Base-by-base conservation (phyloP, 1,140 invertebrate genomes). In the Tetraneura akinire region DNA sequence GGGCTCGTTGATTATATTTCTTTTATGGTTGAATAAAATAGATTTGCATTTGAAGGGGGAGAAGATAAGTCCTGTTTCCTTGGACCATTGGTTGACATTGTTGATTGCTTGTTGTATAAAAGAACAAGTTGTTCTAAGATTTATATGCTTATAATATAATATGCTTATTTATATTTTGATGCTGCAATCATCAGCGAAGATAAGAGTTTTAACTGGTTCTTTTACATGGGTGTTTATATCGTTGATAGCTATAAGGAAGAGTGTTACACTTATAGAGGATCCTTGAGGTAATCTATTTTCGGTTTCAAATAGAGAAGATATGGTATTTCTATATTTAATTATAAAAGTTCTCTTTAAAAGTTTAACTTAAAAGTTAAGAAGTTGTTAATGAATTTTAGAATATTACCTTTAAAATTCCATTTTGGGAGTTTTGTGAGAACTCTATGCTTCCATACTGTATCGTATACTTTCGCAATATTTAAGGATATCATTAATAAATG, bases 231-330 rank as follows among this genome's bases (percentile, higher is more conserved):
- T 49, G 21, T 23, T 47, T 9, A 70, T 70, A 45, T 70, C 45
- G 14, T 70, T 51, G 37, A 49, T 70, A 13, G 68, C 37, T 68
- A 68, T 45, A n/a, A 68, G 21, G 2, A 68, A 68, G 11, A 68
- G 64, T 5, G 64, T 68, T 21, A 68, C 64, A 68, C 64, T 68
- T 68, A 68, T 10, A 42, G 64, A 68, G 4, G 64, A 68, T 68
- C 9, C 18, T 68, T 66, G 62, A 37, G 37, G 32, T 16, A 66
- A 42, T 32, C n/a, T 29, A 42, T 66, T 66, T 66, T 66, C 62
- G 32, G 32, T 66, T 66, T n/a, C 11, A n/a, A 37, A 66, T 8
- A 14, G 32, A 2, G 23, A 32, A n/a, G 62, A 66, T 9, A 66
- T 14, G 8, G 37, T 32, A n/a, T 37, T 11, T 29, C 60, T 18